Conservation (phyloP, 2,888 invertebrate genomes). For the Acanthosoma haemorrhoidale region DNA sequence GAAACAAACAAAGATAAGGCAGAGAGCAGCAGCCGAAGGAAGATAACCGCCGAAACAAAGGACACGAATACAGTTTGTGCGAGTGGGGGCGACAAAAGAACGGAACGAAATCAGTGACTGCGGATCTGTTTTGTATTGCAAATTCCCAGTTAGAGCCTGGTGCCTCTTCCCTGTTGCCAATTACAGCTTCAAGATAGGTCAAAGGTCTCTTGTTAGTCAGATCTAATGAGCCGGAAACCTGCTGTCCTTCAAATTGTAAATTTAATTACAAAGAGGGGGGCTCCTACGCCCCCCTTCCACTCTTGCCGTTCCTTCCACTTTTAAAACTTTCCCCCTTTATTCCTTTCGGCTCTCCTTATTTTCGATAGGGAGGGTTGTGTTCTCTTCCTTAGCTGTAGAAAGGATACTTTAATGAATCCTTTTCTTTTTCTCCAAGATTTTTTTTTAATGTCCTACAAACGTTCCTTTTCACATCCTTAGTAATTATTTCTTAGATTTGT, state of each 20-base stretch:
- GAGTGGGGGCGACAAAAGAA: constrained; percentile 1
- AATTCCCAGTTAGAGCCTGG: constrained; percentile 4
- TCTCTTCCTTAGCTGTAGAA: neutral
- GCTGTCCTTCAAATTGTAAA: constrained; percentile 15
- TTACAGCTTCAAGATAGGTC: neutral
- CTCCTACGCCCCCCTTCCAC: too few relatives aligned
- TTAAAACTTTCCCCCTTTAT: constrained; percentile 1
- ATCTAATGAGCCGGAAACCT: constrained; percentile 21
- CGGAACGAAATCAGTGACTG: neutral
- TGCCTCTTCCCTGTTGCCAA: neutral
- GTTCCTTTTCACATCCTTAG: too few relatives aligned
- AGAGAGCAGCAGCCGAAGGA: too few relatives aligned
- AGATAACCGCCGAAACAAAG: too few relatives aligned
- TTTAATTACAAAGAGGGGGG: constrained; percentile 13
- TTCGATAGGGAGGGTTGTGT: neutral
- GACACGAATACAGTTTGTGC: too few relatives aligned
- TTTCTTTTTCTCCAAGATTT: too few relatives aligned
- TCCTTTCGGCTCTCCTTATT: neutral
- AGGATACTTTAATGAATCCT: neutral
- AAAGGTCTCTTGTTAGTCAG: constrained; percentile 22
- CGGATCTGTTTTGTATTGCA: constrained; percentile 9
- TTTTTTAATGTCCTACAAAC: too few relatives aligned
- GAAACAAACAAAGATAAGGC: too few relatives aligned
- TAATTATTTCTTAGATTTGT: too few relatives aligned
- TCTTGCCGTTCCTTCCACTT: neutral